phyloP scores from a whole-genome alignment of 2,888 invertebrate genomes.

The Fragum whitleyi region DNA sequence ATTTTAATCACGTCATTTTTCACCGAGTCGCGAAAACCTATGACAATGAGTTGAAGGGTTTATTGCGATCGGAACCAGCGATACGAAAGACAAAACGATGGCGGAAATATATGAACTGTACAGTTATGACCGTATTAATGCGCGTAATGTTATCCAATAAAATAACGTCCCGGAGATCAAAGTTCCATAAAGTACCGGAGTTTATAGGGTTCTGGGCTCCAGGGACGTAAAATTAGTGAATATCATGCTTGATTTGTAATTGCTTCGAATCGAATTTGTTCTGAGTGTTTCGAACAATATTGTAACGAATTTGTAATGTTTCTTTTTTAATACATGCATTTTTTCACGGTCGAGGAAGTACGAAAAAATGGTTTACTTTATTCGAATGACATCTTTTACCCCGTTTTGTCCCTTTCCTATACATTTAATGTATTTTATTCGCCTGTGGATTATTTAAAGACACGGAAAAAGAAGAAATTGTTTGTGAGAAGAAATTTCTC shows the following conservation, averaged over 20 bases:
- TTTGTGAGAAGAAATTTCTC: too few relatives aligned
- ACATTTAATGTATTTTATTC: too few relatives aligned
- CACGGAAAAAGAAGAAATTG: too few relatives aligned
- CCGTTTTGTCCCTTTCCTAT: too few relatives aligned
- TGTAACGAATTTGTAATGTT: neutral
- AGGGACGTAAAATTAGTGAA: conserved; percentile 10
- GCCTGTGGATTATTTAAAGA: too few relatives aligned
- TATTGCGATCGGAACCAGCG: conserved; percentile 16
- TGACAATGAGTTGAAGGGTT: too few relatives aligned
- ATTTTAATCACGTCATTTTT: too few relatives aligned
- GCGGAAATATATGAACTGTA: conserved; percentile 16
- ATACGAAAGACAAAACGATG: conserved; percentile 18
- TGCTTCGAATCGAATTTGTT: conserved; percentile 14
- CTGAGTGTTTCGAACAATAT: neutral
- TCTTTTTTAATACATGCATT: neutral
- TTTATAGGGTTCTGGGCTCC: conserved; percentile 4
- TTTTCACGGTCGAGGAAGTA: too few relatives aligned
- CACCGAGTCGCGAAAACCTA: too few relatives aligned
- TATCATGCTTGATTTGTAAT: conserved; percentile 9
- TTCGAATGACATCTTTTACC: too few relatives aligned
- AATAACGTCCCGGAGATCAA: conserved; percentile 25
- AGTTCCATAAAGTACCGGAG: conserved; percentile 15
- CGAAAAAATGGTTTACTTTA: too few relatives aligned
- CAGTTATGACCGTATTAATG: conserved; percentile 27
- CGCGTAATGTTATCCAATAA: conserved; percentile 34